These are phyloP conservation scores for Protosalanx chinensis DNA, from an alignment of 2,797 vertebrate species.

Conservation along the genomic window DNA sequence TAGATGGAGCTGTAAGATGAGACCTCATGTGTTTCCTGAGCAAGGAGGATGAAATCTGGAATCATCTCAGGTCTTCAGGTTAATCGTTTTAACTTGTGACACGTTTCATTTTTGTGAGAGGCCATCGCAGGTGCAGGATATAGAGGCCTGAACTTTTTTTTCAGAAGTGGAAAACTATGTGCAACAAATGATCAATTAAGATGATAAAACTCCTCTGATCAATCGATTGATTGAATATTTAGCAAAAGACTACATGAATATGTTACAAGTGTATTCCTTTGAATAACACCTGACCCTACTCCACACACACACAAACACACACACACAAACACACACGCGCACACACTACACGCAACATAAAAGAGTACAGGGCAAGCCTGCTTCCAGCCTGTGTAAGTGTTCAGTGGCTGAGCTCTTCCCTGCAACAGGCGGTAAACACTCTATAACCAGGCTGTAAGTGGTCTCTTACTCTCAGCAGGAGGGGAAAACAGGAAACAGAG, in stretches of 20 bases:
- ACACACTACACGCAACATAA: too few species aligned
- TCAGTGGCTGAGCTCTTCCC: conserved; percentile 20
- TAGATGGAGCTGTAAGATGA: conserved; percentile 48
- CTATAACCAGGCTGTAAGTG: conserved; percentile 61
- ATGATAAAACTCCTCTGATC: too few species aligned
- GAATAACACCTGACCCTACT: too few species aligned
- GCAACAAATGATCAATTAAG: too few species aligned
- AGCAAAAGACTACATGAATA: too few species aligned
- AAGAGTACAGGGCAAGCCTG: too few species aligned
- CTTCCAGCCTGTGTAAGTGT: neutral
- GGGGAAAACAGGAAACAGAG: conserved; percentile 92
- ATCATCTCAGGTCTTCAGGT: conserved; percentile 66
- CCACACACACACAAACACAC: too few species aligned
- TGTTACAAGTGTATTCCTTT: too few species aligned
- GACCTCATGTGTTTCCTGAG: conserved; percentile 27
- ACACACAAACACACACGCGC: too few species aligned
- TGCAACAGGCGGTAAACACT: conserved; percentile 28
- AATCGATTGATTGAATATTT: too few species aligned
- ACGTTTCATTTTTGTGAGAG: conserved; percentile 67
- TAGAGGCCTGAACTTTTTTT: neutral
- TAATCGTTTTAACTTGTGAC: conserved; percentile 72
- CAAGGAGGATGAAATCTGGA: conserved; percentile 67
- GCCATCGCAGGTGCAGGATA: conserved; percentile 65
- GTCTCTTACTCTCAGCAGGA: conserved; percentile 85
- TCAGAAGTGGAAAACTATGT: too few species aligned